Evolutionary conservation across 2,797 vertebrate species (phyloP).

Genomic region (Tragopan temminckii): DNA sequence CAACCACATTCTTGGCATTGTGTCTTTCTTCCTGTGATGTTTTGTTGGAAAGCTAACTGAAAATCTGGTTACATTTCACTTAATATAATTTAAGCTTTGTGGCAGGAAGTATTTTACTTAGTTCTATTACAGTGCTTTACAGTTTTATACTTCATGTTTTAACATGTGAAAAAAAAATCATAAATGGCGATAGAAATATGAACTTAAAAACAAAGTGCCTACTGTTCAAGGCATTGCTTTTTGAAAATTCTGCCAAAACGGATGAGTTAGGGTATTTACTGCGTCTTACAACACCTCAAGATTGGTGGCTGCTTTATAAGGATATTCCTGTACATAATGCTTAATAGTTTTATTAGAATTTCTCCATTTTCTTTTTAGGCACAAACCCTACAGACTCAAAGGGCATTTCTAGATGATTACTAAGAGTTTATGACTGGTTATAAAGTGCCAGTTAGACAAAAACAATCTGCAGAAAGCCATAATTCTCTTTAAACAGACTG

Average conservation of each 20-base stretch:
- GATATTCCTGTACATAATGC: background rate
- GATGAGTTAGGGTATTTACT: background rate
- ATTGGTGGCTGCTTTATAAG: background rate
- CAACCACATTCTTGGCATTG: background rate
- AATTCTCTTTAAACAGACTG: background rate
- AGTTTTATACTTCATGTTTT: background rate
- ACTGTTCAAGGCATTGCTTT: background rate
- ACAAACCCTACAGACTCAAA: background rate
- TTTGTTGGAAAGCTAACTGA: background rate
- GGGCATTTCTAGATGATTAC: conserved; percentile 4
- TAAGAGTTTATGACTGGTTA: background rate
- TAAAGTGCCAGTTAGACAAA: conserved; percentile 7
- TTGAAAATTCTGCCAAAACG: background rate
- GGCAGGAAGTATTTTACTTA: conserved; percentile 47
- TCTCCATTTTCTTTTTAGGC: background rate
- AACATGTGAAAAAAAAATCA: background rate
- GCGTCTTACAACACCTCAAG: background rate
- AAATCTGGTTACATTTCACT: conserved; percentile 29
- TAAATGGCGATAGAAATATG: background rate
- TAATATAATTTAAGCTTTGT: background rate
- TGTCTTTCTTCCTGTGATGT: conserved; percentile 14
- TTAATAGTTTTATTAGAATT: background rate
- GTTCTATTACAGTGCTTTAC: conserved; percentile 8
- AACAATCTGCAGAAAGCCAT: background rate
- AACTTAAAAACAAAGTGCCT: background rate